phyloP scores from a whole-genome alignment of 1,140 invertebrate species.

The Calycopis cecrops region DNA sequence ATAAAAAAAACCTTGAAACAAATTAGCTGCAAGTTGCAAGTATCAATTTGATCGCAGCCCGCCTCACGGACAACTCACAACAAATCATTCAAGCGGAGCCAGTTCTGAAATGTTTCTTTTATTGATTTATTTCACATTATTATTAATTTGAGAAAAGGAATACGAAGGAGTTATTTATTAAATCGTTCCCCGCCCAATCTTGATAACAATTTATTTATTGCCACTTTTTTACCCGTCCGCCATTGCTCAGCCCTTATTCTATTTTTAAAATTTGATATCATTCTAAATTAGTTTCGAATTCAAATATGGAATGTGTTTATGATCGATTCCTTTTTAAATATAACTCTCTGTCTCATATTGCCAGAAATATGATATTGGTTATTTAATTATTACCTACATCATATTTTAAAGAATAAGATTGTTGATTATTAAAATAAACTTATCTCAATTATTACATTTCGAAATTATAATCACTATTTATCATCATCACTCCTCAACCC shows the following conservation, averaged over 20 bases:
- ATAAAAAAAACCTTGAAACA: no score
- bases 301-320: not conserved
- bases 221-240: conserved; percentile 20
- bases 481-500: no score
- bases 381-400: no score
- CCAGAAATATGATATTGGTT: no score
- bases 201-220: conserved; percentile 60
- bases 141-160: conserved; percentile 60
- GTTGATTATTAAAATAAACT: no score
- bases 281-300: conserved; percentile 7
- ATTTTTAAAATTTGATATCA: conserved; percentile 19
- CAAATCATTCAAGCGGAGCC: conserved; percentile 61
- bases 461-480: no score
- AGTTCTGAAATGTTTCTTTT: conserved; percentile 58
- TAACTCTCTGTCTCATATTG: no score
- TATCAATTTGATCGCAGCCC: conserved; percentile 35
- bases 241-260: conserved; percentile 18
- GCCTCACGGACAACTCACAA: conserved; percentile 53
- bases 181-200: conserved; percentile 65
- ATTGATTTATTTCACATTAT: conserved; percentile 72
- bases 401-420: no score
- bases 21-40: conserved; percentile 27
- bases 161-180: conserved; percentile 58
- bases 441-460: no score
- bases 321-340: not conserved